These are phyloP conservation scores for Bombus cullumanus DNA, from an alignment of 1,140 invertebrate species.

Conservation along the genomic window DNA sequence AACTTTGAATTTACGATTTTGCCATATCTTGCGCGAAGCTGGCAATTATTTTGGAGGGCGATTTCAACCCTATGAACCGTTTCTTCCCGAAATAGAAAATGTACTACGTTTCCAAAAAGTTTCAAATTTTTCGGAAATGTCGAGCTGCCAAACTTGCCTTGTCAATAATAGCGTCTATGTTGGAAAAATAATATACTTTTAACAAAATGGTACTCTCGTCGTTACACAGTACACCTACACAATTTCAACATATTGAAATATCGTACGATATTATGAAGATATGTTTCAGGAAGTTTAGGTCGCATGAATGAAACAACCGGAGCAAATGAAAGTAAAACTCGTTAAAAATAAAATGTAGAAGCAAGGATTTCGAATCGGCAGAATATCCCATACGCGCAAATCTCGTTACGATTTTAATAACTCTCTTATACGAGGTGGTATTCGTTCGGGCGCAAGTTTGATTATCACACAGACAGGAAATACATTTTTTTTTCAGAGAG, in stretches of 20 bases:
- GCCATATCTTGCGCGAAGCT: no score
- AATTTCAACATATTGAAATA: no score
- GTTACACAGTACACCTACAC: rapidly evolving
- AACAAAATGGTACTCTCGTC: not conserved
- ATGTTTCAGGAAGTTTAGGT: not conserved
- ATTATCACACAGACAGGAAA: not conserved
- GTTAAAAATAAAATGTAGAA: not conserved
- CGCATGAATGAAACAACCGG: not conserved
- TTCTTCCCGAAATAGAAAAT: not conserved
- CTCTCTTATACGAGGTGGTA: no score
- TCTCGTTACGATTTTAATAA: not conserved
- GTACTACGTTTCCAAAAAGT: no score
- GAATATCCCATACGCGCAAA: not conserved
- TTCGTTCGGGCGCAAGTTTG: not conserved
- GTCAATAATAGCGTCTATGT: not conserved
- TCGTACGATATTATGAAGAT: not conserved
- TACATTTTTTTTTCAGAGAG: not conserved
- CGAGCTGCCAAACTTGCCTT: not conserved
- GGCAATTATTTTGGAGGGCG: no score
- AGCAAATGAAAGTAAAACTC: not conserved
- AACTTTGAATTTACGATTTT: no score
- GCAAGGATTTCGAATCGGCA: not conserved
- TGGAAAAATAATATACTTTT: no score
- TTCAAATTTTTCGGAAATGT: not conserved
- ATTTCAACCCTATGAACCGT: not conserved